Evolutionary conservation across 2,113 vertebrate genomes (phyloP), one percentile per base, ranked within the genome.

Genomic region (Seriola aureovittata): DNA sequence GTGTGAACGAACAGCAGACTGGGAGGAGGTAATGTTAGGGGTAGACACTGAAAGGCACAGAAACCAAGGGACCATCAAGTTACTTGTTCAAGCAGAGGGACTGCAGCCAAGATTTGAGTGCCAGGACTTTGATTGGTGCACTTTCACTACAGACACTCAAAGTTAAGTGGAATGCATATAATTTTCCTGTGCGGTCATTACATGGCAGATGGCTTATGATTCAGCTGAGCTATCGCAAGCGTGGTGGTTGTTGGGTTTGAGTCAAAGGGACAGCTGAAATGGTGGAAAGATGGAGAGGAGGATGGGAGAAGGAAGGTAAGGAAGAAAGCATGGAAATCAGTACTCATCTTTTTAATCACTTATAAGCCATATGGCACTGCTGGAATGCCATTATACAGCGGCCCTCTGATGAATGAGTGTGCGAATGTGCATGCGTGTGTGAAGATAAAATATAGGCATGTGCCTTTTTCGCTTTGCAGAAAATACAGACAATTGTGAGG

Each of bases 51-150:
- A 79, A 75, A 76, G 68, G 70, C 59, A 66, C 1, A 36, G 68
- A 88, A 92, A 88, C 69, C 85, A 85, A 74, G 52, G 78, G 83
- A 88, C 86, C 88, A 90, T 93, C 88, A 88, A 85, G 69, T 82
- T 79, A 81, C 58, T 72, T 77, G 32, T 75, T 81, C 64, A 72
- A 36, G 69, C 71, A 40, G 14, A 32, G 12, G n/a, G 64, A 82
- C 2, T 13, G 44, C 68, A 75, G 89, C 86, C 80, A 86, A 73
- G 63, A 58, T 44, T 42, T 52, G 11, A 71, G 78, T 32, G 86
- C 85, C 82, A 90, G 71, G 76, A 46, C 54, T 71, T 69, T 83
- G 84, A 89, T 81, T 88, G 71, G 71, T 58, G 66, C 40, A 54
- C 58, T 70, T 75, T 80, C 42, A 25, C 48, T 14, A 44, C 74